These are phyloP conservation scores for Phrynocephalus forsythii DNA, from an alignment of 2,797 vertebrate genomes.

Conservation along the genomic window DNA sequence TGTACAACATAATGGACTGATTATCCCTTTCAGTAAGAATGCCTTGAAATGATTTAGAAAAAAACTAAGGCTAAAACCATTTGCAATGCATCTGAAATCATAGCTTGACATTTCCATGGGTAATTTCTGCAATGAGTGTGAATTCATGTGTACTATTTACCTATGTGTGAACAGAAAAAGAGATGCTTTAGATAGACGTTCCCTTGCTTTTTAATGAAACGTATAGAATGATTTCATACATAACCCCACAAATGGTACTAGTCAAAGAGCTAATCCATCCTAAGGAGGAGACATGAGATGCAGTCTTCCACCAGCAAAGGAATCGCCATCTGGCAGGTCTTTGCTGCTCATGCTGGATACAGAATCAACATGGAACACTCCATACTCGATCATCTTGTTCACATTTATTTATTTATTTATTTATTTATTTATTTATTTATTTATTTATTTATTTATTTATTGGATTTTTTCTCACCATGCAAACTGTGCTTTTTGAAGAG, in stretches of 20 bases:
- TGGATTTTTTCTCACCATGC: background rate
- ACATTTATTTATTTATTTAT: no score
- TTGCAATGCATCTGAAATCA: background rate
- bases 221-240: background rate
- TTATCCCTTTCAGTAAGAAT: background rate
- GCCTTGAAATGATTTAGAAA: background rate
- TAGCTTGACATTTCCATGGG: background rate
- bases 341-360: background rate
- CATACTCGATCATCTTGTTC: background rate
- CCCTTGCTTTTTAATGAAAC: background rate
- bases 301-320: background rate
- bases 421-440: no score
- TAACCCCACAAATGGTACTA: background rate
- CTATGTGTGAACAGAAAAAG: background rate
- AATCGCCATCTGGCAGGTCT: background rate
- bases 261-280: background rate
- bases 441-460: no score
- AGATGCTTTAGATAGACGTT: background rate
- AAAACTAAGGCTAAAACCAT: background rate
- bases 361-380: background rate
- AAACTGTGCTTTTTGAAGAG: background rate
- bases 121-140: background rate
- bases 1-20: background rate
- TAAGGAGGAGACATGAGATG: background rate
- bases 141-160: background rate